phyloP scores from a whole-genome alignment of 2,113 vertebrate species.

The Apus apus region DNA sequence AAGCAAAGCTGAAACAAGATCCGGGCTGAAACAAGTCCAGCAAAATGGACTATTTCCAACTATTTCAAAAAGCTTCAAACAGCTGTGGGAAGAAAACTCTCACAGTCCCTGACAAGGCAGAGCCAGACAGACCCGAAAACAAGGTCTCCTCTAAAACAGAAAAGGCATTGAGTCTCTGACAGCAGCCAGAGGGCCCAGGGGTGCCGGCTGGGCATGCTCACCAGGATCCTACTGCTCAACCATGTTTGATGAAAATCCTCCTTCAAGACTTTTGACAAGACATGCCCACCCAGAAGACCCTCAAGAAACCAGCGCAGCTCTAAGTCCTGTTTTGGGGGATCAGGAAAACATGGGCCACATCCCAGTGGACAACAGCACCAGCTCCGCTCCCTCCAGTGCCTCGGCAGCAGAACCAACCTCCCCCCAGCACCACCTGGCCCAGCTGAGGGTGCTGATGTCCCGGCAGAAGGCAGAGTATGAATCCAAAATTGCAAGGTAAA shows the following conservation, averaged over 20 bases:
- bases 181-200: neutral
- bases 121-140: conserved; percentile 36
- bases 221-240: conserved; percentile 50
- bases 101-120: neutral
- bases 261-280: neutral
- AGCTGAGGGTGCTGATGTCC: conserved; percentile 75
- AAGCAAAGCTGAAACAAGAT: conserved; percentile 63
- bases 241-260: conserved; percentile 2
- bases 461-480: conserved; percentile 78
- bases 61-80: conserved; percentile 35
- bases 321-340: neutral
- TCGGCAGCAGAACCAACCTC: neutral
- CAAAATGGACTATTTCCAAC: conserved; percentile 69
- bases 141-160: conserved; percentile 71
- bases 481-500: conserved; percentile 77
- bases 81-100: conserved; percentile 67
- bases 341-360: neutral
- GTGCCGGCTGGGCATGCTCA: conserved; percentile 57
- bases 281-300: neutral
- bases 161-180: neutral
- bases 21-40: conserved; percentile 52
- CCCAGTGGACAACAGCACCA: neutral
- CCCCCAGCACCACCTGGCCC: conserved; percentile 45
- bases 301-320: neutral
- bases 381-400: neutral